Conservation (phyloP, 2,797 vertebrate genomes). For the Menidia menidia region DNA sequence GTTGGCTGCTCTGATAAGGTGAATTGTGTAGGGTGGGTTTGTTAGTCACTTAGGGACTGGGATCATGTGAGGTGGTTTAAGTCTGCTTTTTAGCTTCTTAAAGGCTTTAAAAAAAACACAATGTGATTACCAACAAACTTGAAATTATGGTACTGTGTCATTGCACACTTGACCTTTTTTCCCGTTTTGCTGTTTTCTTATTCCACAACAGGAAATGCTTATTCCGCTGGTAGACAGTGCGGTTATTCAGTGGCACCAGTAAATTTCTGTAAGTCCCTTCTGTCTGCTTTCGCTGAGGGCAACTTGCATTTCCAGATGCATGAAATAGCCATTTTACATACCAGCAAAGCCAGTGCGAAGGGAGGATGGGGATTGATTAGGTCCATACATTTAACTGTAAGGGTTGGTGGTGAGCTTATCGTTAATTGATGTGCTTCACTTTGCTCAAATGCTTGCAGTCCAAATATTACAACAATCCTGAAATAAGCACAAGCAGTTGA, state of each 20-base stretch:
- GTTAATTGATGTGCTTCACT: constrained; percentile 57
- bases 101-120: constrained; percentile 21
- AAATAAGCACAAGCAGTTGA: constrained; percentile 10
- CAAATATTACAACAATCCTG: constrained; percentile 5
- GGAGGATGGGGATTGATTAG: constrained; percentile 18
- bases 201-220: constrained; percentile 82
- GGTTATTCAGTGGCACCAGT: constrained; percentile 81
- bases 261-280: constrained; percentile 86
- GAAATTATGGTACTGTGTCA: constrained; percentile 54
- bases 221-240: constrained; percentile 84
- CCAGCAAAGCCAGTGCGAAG: constrained; percentile 66
- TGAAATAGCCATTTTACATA: constrained; percentile 76
- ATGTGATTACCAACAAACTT: constrained; percentile 14
- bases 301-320: constrained; percentile 83
- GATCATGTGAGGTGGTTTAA: not conserved
- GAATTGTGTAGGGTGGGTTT: not conserved
- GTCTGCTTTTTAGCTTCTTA: constrained; percentile 24
- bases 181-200: constrained; percentile 78
- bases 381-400: constrained; percentile 22
- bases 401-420: constrained; percentile 11
- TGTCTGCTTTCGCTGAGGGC: constrained; percentile 84
- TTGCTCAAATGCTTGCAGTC: constrained; percentile 61
- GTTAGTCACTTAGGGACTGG: not conserved
- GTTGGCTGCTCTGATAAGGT: constrained; percentile 57
- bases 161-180: constrained; percentile 70